Conservation (phyloP, 2,888 invertebrate species). For the Drosophila putrida region DNA sequence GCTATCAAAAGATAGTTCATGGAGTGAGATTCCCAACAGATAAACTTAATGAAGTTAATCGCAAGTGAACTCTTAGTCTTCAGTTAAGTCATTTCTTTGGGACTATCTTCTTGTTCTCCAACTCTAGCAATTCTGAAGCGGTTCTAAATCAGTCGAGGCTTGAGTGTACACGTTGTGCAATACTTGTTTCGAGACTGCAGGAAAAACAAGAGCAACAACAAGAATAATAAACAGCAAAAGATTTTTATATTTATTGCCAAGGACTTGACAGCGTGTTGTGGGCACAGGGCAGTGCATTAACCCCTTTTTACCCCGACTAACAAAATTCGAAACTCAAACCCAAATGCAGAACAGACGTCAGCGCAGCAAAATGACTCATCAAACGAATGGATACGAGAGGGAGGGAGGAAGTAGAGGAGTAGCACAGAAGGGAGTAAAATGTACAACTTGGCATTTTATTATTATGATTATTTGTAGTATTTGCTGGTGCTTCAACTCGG, state of each 20-base stretch:
- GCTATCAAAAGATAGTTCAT: neutral
- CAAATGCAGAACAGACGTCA: slow-evolving; percentile 37
- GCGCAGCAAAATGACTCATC: slow-evolving; percentile 76
- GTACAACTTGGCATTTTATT: slow-evolving; percentile 81
- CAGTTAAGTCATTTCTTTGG: neutral
- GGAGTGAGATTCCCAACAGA: neutral
- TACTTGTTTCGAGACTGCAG: slow-evolving; percentile 46
- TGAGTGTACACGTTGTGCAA: slow-evolving; percentile 22
- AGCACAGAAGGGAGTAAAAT: slow-evolving; percentile 61
- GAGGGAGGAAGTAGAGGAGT: neutral
- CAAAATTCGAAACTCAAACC: slow-evolving; percentile 10
- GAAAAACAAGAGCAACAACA: slow-evolving; percentile 31
- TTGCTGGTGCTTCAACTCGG: slow-evolving; percentile 70
- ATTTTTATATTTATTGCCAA: slow-evolving; percentile 80
- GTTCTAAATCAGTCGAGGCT: slow-evolving; percentile 39
- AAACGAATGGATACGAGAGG: slow-evolving; percentile 44
- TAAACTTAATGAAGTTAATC: neutral
- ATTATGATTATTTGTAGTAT: slow-evolving; percentile 82
- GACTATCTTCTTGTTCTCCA: slow-evolving; percentile 14
- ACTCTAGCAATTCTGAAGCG: slow-evolving; percentile 18
- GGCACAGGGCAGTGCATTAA: slow-evolving; percentile 72
- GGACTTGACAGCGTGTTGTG: slow-evolving; percentile 48
- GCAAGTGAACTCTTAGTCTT: slow-evolving; percentile 1
- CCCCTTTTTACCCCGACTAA: slow-evolving; percentile 61
- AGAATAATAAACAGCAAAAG: slow-evolving; percentile 63